Conservation (phyloP, 2,888 invertebrate species). For the Apoda limacodes region DNA sequence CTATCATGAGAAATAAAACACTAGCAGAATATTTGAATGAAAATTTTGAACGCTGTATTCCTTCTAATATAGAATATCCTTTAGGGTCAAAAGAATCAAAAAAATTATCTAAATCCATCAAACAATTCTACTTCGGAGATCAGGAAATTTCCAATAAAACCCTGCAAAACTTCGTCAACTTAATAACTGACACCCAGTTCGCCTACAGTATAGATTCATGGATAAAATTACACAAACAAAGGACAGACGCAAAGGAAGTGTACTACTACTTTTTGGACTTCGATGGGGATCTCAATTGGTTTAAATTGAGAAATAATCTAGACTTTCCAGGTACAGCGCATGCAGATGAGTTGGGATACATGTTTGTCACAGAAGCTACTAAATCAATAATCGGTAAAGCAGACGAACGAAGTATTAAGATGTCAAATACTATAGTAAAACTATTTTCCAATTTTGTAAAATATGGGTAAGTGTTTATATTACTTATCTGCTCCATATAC, state of each 20-base stretch:
- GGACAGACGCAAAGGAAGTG: constrained; percentile 10
- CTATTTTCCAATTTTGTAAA: constrained; percentile 9
- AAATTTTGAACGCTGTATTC: constrained; percentile 24
- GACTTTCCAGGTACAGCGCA: constrained; percentile 17
- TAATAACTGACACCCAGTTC: constrained; percentile 22
- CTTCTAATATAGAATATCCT: constrained; percentile 27
- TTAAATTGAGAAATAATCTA: constrained; percentile 11
- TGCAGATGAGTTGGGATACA: constrained; percentile 17
- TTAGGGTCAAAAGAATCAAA: constrained; percentile 18
- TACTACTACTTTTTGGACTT: constrained; percentile 22
- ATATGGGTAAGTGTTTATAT: constrained; percentile 12
- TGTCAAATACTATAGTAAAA: constrained; percentile 2
- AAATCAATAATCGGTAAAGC: not conserved
- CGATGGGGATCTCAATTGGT: constrained; percentile 19
- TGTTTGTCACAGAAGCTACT: constrained; percentile 14
- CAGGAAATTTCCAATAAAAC: constrained; percentile 17
- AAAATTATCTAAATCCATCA: constrained; percentile 21
- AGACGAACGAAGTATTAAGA: constrained; percentile 3
- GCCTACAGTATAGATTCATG: constrained; percentile 16
- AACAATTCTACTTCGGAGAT: constrained; percentile 24
- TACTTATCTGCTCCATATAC: too few relatives aligned
- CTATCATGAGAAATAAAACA: constrained; percentile 9
- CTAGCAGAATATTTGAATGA: constrained; percentile 20
- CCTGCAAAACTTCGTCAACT: constrained; percentile 16
- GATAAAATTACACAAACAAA: constrained; percentile 14